A percentile compares a stretch with the other conserved stretches of the same genome.
Evolutionary conservation across 2,888 invertebrate species (phyloP).

Genomic region (Euplagia quadripunctaria): DNA sequence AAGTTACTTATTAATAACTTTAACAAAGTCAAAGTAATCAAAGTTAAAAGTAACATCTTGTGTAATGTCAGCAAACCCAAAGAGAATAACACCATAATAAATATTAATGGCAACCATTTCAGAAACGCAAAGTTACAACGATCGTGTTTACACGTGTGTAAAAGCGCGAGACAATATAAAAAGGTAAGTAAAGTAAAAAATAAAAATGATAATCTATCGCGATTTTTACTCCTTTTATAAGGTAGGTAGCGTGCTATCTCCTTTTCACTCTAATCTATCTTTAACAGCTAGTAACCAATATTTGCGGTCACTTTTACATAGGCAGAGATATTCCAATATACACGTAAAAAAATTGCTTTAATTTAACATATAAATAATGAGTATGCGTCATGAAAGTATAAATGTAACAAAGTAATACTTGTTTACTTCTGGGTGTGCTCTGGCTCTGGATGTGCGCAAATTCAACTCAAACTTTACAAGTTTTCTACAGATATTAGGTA

Average conservation of each 20-base stretch:
- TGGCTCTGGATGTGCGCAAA: no score
- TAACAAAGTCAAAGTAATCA: neutral
- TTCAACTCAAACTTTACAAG: no score
- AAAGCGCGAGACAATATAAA: neutral
- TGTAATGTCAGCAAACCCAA: neutral
- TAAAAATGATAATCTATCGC: neutral
- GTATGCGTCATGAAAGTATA: no score
- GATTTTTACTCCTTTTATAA: neutral
- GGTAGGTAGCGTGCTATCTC: no score
- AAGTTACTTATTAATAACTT: neutral
- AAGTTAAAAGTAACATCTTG: neutral
- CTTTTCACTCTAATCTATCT: neutral
- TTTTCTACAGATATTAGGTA: no score
- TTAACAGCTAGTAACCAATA: no score
- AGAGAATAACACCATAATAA: neutral
- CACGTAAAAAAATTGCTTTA: no score
- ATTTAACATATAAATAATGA: no score
- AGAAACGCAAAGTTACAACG: neutral
- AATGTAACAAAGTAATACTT: no score
- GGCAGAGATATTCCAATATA: no score
- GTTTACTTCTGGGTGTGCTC: no score
- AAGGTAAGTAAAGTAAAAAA: neutral
- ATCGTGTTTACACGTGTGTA: neutral
- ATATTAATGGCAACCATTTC: neutral
- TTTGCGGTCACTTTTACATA: no score